phyloP scores from a whole-genome alignment of 2,113 vertebrate species.

The Pandion haliaetus region DNA sequence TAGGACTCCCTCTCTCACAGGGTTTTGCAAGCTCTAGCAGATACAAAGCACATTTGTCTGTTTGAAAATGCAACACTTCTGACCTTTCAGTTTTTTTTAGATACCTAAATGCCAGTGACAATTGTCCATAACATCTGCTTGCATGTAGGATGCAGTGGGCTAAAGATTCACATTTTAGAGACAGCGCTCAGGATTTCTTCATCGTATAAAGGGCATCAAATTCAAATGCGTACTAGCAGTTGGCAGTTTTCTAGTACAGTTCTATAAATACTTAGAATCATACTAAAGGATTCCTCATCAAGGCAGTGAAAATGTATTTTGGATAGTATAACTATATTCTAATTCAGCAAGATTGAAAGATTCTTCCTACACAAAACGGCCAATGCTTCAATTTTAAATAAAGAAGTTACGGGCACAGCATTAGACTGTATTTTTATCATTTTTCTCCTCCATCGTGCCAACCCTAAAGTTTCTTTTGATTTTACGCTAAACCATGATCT shows the following conservation, averaged over 20 bases:
- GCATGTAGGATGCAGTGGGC: constrained; percentile 8
- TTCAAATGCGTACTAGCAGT: neutral
- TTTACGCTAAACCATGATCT: neutral
- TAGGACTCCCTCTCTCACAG: neutral
- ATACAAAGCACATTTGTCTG: neutral
- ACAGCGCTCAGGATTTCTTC: neutral
- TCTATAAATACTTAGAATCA: constrained; percentile 41
- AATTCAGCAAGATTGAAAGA: neutral
- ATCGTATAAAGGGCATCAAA: constrained; percentile 34
- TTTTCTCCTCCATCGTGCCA: neutral
- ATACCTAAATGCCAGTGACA: neutral
- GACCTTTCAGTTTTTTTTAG: neutral
- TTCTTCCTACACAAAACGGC: neutral
- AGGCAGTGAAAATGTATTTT: neutral
- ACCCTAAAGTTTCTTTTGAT: neutral
- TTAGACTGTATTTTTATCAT: neutral
- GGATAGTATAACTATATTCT: neutral
- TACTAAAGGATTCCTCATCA: constrained; percentile 1
- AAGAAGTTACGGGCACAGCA: neutral
- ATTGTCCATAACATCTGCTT: constrained; percentile 23
- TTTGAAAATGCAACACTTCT: neutral
- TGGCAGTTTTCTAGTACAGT: constrained; percentile 18
- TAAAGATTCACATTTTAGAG: neutral
- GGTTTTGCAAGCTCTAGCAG: neutral
- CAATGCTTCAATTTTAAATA: neutral